These are phyloP conservation scores for Lepilemur septentrionalis DNA, from an alignment of 2,797 vertebrate genomes.

Conservation along the genomic window DNA sequence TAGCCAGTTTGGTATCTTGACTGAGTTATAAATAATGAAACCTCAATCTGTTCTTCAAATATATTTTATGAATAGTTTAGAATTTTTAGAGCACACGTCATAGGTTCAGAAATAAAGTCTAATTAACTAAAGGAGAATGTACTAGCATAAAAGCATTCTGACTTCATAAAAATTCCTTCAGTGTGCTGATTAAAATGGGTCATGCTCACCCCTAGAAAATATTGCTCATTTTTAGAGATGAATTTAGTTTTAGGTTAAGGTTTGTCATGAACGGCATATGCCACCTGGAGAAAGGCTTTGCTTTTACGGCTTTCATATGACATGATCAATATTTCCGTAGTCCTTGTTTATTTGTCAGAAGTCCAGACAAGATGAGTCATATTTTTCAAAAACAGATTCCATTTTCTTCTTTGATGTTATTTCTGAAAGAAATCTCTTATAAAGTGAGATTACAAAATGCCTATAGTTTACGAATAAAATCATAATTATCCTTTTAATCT, in stretches of 20 bases:
- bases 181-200: slow-evolving; percentile 63
- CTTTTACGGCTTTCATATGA: slow-evolving; percentile 27
- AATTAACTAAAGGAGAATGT: slow-evolving; percentile 65
- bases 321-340: slow-evolving; percentile 37
- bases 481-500: background rate
- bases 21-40: slow-evolving; percentile 63
- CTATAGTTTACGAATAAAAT: background rate
- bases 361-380: background rate
- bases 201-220: slow-evolving; percentile 49
- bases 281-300: slow-evolving; percentile 29
- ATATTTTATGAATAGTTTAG: slow-evolving; percentile 71
- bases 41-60: slow-evolving; percentile 62
- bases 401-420: background rate
- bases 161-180: slow-evolving; percentile 67
- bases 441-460: slow-evolving; percentile 39
- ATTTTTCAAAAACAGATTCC: slow-evolving; percentile 20
- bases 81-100: slow-evolving; percentile 68
- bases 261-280: background rate
- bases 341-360: slow-evolving; percentile 42
- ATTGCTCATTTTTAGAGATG: slow-evolving; percentile 9
- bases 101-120: slow-evolving; percentile 74
- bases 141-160: slow-evolving; percentile 54
- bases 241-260: slow-evolving; percentile 25
- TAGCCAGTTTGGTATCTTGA: slow-evolving; percentile 63
- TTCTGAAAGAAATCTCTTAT: background rate